phyloP scores from a whole-genome alignment of 2,888 invertebrate genomes.

The Luperina nickerlii region DNA sequence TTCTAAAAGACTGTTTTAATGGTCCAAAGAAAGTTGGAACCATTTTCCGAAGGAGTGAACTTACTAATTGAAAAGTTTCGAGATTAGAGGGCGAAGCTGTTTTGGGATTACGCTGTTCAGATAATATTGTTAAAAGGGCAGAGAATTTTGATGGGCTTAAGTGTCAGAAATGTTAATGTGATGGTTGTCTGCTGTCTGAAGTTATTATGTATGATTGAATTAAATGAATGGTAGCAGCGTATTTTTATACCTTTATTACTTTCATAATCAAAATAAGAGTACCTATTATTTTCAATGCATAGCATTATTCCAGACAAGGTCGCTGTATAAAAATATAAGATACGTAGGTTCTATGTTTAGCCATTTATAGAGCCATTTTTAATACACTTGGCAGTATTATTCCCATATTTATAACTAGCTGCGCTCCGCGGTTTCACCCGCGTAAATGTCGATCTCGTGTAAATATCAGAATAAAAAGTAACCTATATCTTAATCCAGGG shows the following conservation, averaged over 20 bases:
- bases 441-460: too few relatives aligned
- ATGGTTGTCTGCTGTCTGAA: constrained; percentile 6
- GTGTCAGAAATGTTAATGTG: constrained; percentile 21
- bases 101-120: constrained; percentile 26
- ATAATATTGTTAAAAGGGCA: constrained; percentile 37
- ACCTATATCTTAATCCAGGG: too few relatives aligned
- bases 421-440: too few relatives aligned
- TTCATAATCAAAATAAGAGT: background rate
- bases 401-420: too few relatives aligned
- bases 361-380: background rate
- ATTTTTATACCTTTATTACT: background rate
- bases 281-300: background rate
- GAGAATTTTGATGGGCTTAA: constrained; percentile 26
- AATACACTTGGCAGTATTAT: background rate
- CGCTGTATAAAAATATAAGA: background rate
- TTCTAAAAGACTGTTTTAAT: constrained; percentile 76
- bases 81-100: constrained; percentile 47
- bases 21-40: constrained; percentile 63
- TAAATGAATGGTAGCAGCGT: background rate
- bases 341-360: background rate
- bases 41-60: constrained; percentile 65
- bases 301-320: background rate
- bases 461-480: too few relatives aligned
- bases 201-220: constrained; percentile 1
- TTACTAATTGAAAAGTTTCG: constrained; percentile 68